Percentiles rank a stretch among this genome's conserved stretches.
Conservation (phyloP, 2,797 vertebrate species). For the Anabacerthia variegaticeps region DNA sequence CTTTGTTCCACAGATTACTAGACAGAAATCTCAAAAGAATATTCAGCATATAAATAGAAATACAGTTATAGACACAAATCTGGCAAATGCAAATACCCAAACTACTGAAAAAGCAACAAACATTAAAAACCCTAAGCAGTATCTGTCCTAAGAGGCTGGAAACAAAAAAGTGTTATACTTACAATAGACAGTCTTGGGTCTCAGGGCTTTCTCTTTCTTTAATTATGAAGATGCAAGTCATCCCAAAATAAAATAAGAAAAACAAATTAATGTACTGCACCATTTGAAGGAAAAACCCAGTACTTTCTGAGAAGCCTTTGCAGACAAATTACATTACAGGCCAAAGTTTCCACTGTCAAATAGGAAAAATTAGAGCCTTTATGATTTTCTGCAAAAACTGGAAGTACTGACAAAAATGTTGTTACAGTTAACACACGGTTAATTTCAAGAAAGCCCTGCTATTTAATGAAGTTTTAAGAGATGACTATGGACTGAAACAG, state of each 20-base stretch:
- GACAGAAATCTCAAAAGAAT: background rate
- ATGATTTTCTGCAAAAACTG: slow-evolving; percentile 42
- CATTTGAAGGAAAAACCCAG: background rate
- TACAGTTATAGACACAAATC: background rate
- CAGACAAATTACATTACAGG: background rate
- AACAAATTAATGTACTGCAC: slow-evolving; percentile 47
- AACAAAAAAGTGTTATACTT: slow-evolving; percentile 48
- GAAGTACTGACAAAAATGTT: background rate
- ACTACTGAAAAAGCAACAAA: background rate
- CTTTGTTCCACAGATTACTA: background rate
- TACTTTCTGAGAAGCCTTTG: background rate
- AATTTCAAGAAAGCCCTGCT: background rate
- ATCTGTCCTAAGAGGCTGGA: background rate
- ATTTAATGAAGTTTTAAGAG: background rate
- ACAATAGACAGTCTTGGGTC: slow-evolving; percentile 6
- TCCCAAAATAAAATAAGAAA: slow-evolving; percentile 69
- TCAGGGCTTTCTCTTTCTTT: slow-evolving; percentile 51
- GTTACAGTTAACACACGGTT: background rate
- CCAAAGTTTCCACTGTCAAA: background rate
- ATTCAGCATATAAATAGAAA: background rate
- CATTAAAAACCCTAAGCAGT: background rate
- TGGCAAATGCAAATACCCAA: background rate
- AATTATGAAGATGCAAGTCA: slow-evolving; percentile 57
- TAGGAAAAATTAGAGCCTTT: slow-evolving; percentile 17
- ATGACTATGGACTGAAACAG: background rate